Evolutionary conservation across 2,888 invertebrate species (phyloP).

Genomic region (Hirtodrosophila duncani): DNA sequence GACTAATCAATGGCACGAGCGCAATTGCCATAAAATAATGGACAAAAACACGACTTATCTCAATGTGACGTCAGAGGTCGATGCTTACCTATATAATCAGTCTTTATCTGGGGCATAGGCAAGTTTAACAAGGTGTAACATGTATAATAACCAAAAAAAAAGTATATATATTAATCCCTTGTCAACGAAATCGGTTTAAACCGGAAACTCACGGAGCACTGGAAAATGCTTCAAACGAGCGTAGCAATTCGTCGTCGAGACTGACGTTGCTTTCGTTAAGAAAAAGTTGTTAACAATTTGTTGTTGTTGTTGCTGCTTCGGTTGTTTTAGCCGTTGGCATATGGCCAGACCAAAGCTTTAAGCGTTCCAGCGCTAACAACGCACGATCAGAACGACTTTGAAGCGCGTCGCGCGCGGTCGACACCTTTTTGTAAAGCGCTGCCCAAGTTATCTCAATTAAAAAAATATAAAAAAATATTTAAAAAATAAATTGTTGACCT

Average conservation of each 20-base stretch:
- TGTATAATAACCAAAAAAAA: background rate
- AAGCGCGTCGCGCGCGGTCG: constrained; percentile 72
- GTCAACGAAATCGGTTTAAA: constrained; percentile 41
- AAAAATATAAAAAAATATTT: too few species aligned
- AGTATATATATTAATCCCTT: background rate
- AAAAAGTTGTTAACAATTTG: constrained; percentile 63
- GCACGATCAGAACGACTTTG: constrained; percentile 75
- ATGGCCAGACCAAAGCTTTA: constrained; percentile 60
- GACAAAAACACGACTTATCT: constrained; percentile 10
- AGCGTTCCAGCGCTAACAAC: constrained; percentile 57
- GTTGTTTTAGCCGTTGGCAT: constrained; percentile 22
- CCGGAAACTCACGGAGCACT: constrained; percentile 47
- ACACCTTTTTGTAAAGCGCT: constrained; percentile 26
- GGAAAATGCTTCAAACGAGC: constrained; percentile 18
- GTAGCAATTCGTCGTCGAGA: background rate
- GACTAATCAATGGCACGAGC: constrained; percentile 58
- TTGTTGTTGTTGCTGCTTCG: constrained; percentile 20
- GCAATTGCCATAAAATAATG: constrained; percentile 6
- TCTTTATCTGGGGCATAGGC: constrained; percentile 3
- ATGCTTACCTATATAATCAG: constrained; percentile 6
- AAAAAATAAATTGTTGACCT: too few species aligned
- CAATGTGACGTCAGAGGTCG: constrained; percentile 25
- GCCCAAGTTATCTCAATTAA: too few species aligned
- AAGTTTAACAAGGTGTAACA: constrained; percentile 15
- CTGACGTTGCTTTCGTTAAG: constrained; percentile 51